phyloP scores from a whole-genome alignment of 2,797 vertebrate species.

The Menidia menidia region DNA sequence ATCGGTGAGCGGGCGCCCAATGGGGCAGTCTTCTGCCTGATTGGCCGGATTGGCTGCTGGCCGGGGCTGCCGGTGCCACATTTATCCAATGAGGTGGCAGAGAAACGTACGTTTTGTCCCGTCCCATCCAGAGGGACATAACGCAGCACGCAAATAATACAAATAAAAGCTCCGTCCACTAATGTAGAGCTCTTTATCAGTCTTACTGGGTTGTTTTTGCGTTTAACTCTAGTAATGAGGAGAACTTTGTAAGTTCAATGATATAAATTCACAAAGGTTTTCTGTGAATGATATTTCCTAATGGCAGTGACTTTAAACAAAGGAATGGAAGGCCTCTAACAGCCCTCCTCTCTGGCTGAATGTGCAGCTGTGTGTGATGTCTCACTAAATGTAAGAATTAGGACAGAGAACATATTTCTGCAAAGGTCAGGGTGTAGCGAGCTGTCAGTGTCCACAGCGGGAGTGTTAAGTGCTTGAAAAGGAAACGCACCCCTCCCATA shows the following conservation, averaged over 20 bases:
- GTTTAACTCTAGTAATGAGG: too few relatives aligned
- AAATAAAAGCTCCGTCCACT: too few relatives aligned
- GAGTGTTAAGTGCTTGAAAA: not conserved
- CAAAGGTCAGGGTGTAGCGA: not conserved
- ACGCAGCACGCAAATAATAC: too few relatives aligned
- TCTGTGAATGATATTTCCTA: too few relatives aligned
- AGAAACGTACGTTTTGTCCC: not conserved
- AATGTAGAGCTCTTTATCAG: not conserved
- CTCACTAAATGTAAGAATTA: not conserved
- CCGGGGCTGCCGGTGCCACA: not conserved
- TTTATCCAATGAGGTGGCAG: not conserved
- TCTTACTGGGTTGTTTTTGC: not conserved
- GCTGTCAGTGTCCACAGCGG: not conserved
- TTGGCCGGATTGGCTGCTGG: not conserved
- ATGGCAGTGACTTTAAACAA: too few relatives aligned
- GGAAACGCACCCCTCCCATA: not conserved
- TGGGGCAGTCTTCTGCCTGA: not conserved
- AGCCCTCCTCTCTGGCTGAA: not conserved
- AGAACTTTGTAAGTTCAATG: too few relatives aligned
- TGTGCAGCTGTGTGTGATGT: not conserved
- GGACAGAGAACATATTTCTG: not conserved
- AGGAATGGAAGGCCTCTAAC: too few relatives aligned
- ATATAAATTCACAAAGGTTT: too few relatives aligned
- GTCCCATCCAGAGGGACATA: too few relatives aligned
- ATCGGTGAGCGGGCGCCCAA: not conserved